Conservation (phyloP, 2,797 vertebrate species). For the Sphenodon punctatus region DNA sequence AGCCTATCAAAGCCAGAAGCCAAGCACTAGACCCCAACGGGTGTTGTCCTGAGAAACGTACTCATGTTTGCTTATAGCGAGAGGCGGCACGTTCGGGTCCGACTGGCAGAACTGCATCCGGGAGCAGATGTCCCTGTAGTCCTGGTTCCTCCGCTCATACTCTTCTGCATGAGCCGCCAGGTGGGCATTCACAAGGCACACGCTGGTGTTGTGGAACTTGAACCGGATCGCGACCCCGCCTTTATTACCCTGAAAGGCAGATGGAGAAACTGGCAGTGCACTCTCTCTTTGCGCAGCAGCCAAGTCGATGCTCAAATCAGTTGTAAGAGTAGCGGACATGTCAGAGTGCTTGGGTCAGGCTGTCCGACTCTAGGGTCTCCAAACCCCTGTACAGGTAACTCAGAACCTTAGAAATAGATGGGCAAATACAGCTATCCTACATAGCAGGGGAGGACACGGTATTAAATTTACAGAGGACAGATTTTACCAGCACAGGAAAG, state of each 20-base stretch:
- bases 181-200: conserved; percentile 96
- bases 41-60: no score
- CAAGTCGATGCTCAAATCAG: background rate
- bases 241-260: conserved; percentile 89
- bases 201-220: conserved; percentile 90
- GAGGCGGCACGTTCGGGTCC: conserved; percentile 78
- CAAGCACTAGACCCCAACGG: background rate
- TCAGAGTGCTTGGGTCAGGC: background rate
- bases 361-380: background rate
- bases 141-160: conserved; percentile 93
- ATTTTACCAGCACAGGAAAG: background rate
- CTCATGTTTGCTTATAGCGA: conserved; percentile 92
- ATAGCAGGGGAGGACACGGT: background rate
- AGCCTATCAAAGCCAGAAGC: background rate
- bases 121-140: conserved; percentile 93
- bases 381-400: background rate
- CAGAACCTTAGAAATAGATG: background rate
- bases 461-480: background rate
- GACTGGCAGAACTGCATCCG: conserved; percentile 87
- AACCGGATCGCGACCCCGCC: conserved; percentile 94
- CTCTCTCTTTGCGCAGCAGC: background rate
- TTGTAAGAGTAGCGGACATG: background rate
- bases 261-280: background rate
- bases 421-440: background rate
- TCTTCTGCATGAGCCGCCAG: conserved; percentile 93